Evolutionary conservation across 2,113 vertebrate genomes (phyloP).

Genomic region (Centrocercus urophasianus): DNA sequence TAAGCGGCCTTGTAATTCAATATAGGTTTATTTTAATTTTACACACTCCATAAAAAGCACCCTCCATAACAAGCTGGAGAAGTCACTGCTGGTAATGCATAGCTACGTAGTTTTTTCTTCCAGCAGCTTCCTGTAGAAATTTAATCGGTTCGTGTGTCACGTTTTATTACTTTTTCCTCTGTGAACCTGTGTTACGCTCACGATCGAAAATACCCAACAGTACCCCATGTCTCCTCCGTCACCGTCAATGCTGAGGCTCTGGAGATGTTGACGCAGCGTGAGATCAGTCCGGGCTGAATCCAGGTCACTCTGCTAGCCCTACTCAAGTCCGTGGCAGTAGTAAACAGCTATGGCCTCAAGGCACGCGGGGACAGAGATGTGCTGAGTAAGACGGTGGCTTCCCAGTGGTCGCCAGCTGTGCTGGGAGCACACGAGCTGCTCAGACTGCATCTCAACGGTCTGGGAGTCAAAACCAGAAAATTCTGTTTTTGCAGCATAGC

Average conservation of each 20-base stretch:
- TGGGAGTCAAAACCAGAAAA: background rate
- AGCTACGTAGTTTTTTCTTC: background rate
- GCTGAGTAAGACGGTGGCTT: background rate
- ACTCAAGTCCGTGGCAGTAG: accelerated
- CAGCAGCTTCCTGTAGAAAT: background rate
- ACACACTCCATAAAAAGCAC: slow-evolving; percentile 55
- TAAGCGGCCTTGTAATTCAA: slow-evolving; percentile 20
- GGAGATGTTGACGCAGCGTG: background rate
- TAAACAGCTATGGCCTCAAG: background rate
- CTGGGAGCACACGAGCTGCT: background rate
- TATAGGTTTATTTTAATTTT: slow-evolving; percentile 70
- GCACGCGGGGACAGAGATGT: accelerated
- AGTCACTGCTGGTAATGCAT: background rate
- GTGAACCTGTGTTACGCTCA: accelerated
- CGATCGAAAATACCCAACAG: background rate
- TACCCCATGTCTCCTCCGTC: background rate
- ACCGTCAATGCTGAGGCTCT: background rate
- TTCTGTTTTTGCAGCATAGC: background rate
- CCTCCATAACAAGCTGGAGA: slow-evolving; percentile 10
- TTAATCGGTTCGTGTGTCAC: background rate
- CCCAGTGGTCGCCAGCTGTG: accelerated
- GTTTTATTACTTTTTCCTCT: background rate
- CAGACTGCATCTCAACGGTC: background rate
- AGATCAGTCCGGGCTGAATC: background rate
- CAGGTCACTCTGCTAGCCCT: background rate